Conservation (phyloP, 2,113 vertebrate genomes). For the Mohoua ochrocephala region DNA sequence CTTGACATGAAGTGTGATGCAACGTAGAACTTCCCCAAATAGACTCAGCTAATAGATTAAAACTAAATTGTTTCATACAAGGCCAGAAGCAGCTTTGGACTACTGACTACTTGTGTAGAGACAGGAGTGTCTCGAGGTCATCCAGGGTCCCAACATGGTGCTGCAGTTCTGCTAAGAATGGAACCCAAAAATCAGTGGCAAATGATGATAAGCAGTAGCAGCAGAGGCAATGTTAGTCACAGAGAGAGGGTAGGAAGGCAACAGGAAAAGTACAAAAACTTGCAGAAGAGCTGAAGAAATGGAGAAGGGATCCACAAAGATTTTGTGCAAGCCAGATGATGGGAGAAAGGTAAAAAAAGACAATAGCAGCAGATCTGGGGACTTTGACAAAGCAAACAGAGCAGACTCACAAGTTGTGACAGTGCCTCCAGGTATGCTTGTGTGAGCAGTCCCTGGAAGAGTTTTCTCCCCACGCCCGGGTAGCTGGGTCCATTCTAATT, state of each 20-base stretch:
- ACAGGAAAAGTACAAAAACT: background rate
- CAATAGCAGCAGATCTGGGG: rapidly evolving
- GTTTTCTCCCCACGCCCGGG: background rate
- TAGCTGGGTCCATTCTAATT: background rate
- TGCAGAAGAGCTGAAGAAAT: background rate
- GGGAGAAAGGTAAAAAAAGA: background rate
- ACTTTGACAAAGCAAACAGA: background rate
- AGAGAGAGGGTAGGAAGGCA: background rate
- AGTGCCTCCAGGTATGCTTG: background rate
- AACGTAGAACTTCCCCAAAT: background rate
- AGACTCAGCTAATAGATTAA: background rate
- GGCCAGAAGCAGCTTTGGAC: background rate
- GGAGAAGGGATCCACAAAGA: rapidly evolving
- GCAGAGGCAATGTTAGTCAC: background rate
- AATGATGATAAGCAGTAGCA: background rate
- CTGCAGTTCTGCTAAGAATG: background rate
- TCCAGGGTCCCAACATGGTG: background rate
- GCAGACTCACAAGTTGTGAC: background rate
- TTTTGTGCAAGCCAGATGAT: background rate
- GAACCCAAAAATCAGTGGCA: background rate
- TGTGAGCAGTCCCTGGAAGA: background rate
- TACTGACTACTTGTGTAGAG: background rate
- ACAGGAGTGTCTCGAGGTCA: background rate
- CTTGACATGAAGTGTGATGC: background rate
- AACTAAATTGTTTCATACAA: background rate